Evolutionary conservation across 1,140 invertebrate genomes (phyloP).

Genomic region (Zeugodacus cucurbitae): DNA sequence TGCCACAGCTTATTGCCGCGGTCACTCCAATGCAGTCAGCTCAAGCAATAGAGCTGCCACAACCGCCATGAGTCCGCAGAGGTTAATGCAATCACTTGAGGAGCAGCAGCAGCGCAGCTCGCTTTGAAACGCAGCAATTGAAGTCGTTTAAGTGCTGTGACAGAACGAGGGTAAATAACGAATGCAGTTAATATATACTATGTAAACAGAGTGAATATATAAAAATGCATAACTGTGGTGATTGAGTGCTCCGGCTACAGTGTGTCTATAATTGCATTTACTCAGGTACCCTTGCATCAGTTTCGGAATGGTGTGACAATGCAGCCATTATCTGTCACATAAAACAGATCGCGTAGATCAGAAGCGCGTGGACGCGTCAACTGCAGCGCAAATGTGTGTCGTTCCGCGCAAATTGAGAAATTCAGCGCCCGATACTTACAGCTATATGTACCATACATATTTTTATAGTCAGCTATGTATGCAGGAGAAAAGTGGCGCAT

Average conservation of each 20-base stretch:
- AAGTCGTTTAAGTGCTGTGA: slow-evolving; percentile 4
- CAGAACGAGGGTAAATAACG: neutral
- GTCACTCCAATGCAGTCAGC: neutral
- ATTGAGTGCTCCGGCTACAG: neutral
- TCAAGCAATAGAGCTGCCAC: neutral
- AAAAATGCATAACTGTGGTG: neutral
- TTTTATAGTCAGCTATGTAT: neutral
- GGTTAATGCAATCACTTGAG: neutral
- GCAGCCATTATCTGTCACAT: slow-evolving; percentile 1
- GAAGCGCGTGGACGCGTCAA: neutral
- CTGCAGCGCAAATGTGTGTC: neutral
- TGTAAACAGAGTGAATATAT: too few relatives aligned
- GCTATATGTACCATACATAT: neutral
- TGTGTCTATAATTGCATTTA: neutral
- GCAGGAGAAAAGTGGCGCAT: neutral
- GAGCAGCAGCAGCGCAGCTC: neutral
- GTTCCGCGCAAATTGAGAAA: neutral
- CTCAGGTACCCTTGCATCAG: neutral
- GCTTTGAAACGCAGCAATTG: neutral
- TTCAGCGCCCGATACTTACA: neutral
- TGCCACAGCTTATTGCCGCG: neutral
- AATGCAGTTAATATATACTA: too few relatives aligned
- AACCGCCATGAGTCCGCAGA: neutral
- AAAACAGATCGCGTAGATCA: slow-evolving; percentile 24
- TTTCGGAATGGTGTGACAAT: neutral